Evolutionary conservation across 2,797 vertebrate genomes (phyloP).

Genomic region (Sebastolobus alascanus): DNA sequence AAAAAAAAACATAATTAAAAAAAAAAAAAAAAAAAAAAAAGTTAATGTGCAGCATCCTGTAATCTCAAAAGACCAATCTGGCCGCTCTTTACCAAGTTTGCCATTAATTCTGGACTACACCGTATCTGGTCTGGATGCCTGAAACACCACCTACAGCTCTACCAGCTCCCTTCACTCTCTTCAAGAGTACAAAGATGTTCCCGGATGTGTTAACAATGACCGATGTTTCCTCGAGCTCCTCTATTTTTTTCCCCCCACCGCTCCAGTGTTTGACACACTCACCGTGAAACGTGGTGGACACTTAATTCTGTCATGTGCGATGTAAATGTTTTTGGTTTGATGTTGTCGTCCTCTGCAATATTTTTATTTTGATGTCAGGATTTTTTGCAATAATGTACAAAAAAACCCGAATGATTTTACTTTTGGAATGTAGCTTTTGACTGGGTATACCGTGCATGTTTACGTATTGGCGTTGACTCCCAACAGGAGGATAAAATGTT

Average conservation of each 20-base stretch:
- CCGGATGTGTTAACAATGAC: slow-evolving; percentile 29
- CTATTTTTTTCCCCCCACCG: slow-evolving; percentile 7
- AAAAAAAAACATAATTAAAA: not conserved
- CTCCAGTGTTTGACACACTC: slow-evolving; percentile 71
- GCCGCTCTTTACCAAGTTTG: slow-evolving; percentile 13
- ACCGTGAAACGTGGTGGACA: slow-evolving; percentile 62
- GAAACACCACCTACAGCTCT: slow-evolving; percentile 47
- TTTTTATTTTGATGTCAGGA: slow-evolving; percentile 60
- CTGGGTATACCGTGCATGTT: slow-evolving; percentile 84
- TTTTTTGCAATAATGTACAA: slow-evolving; percentile 76
- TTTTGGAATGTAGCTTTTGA: slow-evolving; percentile 84
- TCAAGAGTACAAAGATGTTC: slow-evolving; percentile 37
- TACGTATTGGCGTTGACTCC: slow-evolving; percentile 72
- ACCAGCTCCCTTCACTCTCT: slow-evolving; percentile 37
- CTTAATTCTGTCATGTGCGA: slow-evolving; percentile 62
- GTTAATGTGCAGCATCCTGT: not conserved
- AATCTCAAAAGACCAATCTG: slow-evolving; percentile 8
- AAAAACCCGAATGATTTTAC: slow-evolving; percentile 64
- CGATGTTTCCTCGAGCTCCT: slow-evolving; percentile 33
- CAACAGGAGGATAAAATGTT: slow-evolving; percentile 70
- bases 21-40: slow-evolving; percentile 6
- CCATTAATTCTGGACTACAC: slow-evolving; percentile 38
- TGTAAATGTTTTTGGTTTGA: slow-evolving; percentile 69
- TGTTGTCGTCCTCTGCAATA: slow-evolving; percentile 59
- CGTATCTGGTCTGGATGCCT: slow-evolving; percentile 31